These are phyloP conservation scores for Pyralis farinalis DNA, from an alignment of 2,888 invertebrate species.

Conservation along the genomic window DNA sequence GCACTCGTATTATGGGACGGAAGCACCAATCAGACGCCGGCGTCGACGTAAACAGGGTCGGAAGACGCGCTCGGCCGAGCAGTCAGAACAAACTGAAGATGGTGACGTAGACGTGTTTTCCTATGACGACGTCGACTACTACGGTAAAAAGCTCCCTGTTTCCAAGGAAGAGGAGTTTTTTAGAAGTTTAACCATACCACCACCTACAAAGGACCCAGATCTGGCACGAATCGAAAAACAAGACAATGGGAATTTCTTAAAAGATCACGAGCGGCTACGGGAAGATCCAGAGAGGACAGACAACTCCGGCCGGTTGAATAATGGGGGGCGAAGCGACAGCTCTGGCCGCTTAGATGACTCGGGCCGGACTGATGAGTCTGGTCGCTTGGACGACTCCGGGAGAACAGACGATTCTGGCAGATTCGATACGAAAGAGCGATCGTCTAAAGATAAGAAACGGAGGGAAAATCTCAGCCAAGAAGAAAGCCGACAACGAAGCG, in stretches of 20 bases:
- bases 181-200: slow-evolving; percentile 46
- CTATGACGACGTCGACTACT: slow-evolving; percentile 62
- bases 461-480: slow-evolving; percentile 28
- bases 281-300: slow-evolving; percentile 47
- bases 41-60: slow-evolving; percentile 53
- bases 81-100: slow-evolving; percentile 9
- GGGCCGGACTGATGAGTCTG: slow-evolving; percentile 23
- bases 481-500: slow-evolving; percentile 30
- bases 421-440: slow-evolving; percentile 21
- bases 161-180: slow-evolving; percentile 61
- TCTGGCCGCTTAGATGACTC: slow-evolving; percentile 24
- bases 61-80: slow-evolving; percentile 38
- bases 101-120: slow-evolving; percentile 32
- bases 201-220: slow-evolving; percentile 58
- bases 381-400: slow-evolving; percentile 25
- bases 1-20: slow-evolving; percentile 40
- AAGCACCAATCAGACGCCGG: slow-evolving; percentile 42
- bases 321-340: slow-evolving; percentile 22
- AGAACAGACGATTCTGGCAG: slow-evolving; percentile 24
- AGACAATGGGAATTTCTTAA: slow-evolving; percentile 36
- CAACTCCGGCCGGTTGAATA: slow-evolving; percentile 21
- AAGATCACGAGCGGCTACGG: slow-evolving; percentile 52
- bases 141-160: slow-evolving; percentile 50
- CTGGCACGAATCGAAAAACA: slow-evolving; percentile 46
- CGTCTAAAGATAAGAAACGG: slow-evolving; percentile 22